Conservation (phyloP, 2,797 vertebrate genomes). For the Rhynchonycteris naso region DNA sequence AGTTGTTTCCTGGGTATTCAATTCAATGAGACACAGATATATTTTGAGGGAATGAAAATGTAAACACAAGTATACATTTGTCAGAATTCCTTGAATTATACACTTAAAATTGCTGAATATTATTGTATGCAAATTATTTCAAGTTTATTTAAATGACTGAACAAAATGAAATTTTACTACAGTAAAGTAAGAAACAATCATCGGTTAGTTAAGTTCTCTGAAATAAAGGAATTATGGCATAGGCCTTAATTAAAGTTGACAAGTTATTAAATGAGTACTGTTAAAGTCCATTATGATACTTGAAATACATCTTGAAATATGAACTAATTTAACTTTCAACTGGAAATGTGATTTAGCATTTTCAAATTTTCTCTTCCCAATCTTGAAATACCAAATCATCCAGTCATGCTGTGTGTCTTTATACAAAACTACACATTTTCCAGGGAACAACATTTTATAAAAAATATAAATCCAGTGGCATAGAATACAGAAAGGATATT, state of each 20-base stretch:
- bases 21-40: neutral
- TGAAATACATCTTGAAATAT: neutral
- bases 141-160: neutral
- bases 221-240: neutral
- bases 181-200: neutral
- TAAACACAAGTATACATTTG: neutral
- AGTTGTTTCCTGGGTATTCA: neutral
- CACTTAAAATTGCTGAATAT: neutral
- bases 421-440: neutral
- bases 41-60: neutral
- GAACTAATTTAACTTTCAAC: slow-evolving; percentile 20
- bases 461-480: neutral
- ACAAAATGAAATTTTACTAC: neutral
- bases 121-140: neutral
- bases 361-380: neutral
- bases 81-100: neutral
- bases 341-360: neutral
- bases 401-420: neutral
- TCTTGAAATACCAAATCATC: neutral
- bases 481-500: neutral
- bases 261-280: neutral
- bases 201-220: neutral
- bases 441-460: neutral
- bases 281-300: neutral
- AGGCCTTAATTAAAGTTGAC: neutral